These are phyloP conservation scores for Aurelia coerulea DNA, from an alignment of 30 jellyfish, hydroid and myxozoan genomes.

Conservation along the genomic window DNA sequence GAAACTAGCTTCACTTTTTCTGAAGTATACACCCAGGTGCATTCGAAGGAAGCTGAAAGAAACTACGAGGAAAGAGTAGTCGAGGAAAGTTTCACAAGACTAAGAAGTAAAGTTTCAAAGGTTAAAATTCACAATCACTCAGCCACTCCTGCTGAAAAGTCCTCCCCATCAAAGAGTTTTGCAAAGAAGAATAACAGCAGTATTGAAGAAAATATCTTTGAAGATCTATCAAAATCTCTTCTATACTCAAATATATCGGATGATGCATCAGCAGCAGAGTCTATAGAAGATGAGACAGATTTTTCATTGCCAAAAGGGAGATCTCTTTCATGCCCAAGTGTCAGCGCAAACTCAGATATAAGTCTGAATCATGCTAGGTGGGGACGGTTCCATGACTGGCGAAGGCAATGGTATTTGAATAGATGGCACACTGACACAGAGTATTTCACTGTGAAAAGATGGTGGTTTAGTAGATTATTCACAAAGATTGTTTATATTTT, in stretches of 20 bases:
- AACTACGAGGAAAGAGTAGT: too few relatives aligned
- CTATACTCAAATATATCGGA: conserved; percentile 32
- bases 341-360: neutral
- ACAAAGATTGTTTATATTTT: neutral
- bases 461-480: conserved; percentile 21
- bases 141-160: neutral
- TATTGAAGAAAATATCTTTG: conserved; percentile 51
- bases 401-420: conserved; percentile 70
- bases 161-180: neutral
- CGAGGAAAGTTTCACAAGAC: conserved; percentile 5
- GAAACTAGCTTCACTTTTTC: conserved; percentile 2
- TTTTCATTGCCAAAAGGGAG: neutral
- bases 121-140: neutral
- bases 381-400: conserved; percentile 64
- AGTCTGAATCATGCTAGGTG: conserved; percentile 63
- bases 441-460: neutral
- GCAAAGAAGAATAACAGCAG: neutral
- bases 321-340: conserved; percentile 17
- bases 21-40: neutral
- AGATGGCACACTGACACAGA: conserved; percentile 18
- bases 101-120: neutral
- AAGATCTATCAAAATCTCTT: conserved; percentile 48
- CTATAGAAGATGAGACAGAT: conserved; percentile 11
- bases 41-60: neutral
- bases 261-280: conserved; percentile 21